Conservation (phyloP, 2,113 vertebrate genomes). For the Peromyscus californicus region DNA sequence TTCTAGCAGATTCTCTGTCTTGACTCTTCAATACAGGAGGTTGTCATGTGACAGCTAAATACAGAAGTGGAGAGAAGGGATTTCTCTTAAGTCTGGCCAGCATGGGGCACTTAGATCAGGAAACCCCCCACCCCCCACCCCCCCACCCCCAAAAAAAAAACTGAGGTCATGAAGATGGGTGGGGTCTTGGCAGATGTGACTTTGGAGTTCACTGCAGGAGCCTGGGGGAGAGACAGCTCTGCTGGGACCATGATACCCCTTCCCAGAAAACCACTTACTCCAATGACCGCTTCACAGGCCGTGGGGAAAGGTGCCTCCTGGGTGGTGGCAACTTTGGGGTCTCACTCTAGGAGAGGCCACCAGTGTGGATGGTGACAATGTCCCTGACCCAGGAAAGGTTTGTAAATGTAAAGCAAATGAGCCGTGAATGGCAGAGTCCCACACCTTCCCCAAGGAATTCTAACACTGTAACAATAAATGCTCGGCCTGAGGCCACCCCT, state of each 20-base stretch:
- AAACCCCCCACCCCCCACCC: not conserved
- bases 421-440: fast-evolving
- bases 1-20: not conserved
- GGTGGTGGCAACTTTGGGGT: fast-evolving
- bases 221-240: fast-evolving
- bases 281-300: fast-evolving
- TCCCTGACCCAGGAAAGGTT: not conserved
- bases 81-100: not conserved
- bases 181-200: not conserved
- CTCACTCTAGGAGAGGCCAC: not conserved
- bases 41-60: not conserved
- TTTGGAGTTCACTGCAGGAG: fast-evolving
- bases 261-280: fast-evolving
- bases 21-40: not conserved
- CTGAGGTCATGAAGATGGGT: fast-evolving
- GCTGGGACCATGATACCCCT: fast-evolving
- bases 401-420: not conserved
- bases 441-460: not conserved
- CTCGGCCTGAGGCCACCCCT: not conserved
- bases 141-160: too few relatives aligned
- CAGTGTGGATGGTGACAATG: not conserved
- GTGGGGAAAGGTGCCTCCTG: fast-evolving
- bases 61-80: not conserved
- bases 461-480: constrained; percentile 83
- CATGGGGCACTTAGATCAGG: too few relatives aligned